Conservation (phyloP, 2,113 vertebrate species). For the Cromileptes altivelis region DNA sequence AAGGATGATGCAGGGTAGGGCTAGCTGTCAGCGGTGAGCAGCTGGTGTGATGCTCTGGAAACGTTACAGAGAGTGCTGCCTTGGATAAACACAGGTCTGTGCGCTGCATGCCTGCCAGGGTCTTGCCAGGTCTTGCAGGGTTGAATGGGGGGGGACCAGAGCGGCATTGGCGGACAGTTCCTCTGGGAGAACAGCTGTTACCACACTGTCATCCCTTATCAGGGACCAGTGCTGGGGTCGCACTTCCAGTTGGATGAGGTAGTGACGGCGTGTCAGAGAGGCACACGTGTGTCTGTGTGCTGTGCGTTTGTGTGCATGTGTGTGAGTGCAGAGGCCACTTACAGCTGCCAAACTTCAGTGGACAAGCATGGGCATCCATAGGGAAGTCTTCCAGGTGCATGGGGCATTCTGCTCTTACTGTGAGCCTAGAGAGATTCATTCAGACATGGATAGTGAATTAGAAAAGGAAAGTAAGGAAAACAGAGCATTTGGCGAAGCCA, state of each 20-base stretch:
- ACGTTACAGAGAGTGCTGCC: slow-evolving; percentile 45
- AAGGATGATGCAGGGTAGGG: slow-evolving; percentile 58
- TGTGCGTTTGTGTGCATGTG: background rate
- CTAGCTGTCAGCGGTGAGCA: slow-evolving; percentile 69
- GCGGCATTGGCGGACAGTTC: slow-evolving; percentile 48
- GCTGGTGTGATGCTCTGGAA: slow-evolving; percentile 61
- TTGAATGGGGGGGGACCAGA: slow-evolving; percentile 25
- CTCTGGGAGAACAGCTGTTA: slow-evolving; percentile 69
- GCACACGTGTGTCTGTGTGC: background rate
- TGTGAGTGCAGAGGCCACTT: slow-evolving; percentile 67
- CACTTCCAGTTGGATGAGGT: slow-evolving; percentile 31
- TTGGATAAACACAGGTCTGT: slow-evolving; percentile 62
- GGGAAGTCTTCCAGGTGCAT: slow-evolving; percentile 90
- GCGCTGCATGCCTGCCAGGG: slow-evolving; percentile 47
- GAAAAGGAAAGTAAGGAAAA: background rate
- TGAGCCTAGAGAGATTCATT: slow-evolving; percentile 78
- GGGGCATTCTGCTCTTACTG: slow-evolving; percentile 88
- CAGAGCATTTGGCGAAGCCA: background rate
- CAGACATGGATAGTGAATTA: slow-evolving; percentile 22
- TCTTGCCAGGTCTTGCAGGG: slow-evolving; percentile 57
- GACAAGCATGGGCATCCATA: slow-evolving; percentile 89
- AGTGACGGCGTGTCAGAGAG: slow-evolving; percentile 16
- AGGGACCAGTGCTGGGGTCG: slow-evolving; percentile 37
- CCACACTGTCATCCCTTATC: slow-evolving; percentile 53
- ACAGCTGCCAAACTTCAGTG: slow-evolving; percentile 89